These are phyloP conservation scores for Diceros bicornis DNA, from an alignment of 2,797 vertebrate species.

Conservation along the genomic window DNA sequence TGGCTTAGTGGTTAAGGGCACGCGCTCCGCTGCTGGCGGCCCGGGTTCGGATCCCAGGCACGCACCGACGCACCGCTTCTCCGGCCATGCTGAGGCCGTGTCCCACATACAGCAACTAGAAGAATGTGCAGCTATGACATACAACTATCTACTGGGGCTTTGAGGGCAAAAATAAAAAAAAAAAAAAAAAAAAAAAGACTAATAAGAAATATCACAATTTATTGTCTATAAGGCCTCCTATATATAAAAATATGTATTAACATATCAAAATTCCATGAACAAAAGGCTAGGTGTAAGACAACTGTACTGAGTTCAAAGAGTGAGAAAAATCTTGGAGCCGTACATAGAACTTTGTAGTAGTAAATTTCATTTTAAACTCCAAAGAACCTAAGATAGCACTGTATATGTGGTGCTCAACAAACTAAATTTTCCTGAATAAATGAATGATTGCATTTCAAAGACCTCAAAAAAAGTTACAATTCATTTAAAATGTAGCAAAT, in stretches of 20 bases:
- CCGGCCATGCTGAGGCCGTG: too few relatives aligned
- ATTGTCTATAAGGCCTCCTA: conserved; percentile 39
- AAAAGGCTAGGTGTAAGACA: conserved; percentile 37
- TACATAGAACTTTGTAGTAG: background rate
- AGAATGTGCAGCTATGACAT: too few relatives aligned
- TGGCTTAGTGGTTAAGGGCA: too few relatives aligned
- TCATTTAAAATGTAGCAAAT: conserved; percentile 19
- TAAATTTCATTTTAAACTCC: background rate
- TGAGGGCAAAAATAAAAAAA: too few relatives aligned
- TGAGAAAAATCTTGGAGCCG: conserved; percentile 12
- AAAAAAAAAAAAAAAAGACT: background rate
- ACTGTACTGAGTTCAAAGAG: conserved; percentile 17
- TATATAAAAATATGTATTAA: conserved; percentile 66
- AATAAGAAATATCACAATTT: conserved; percentile 56
- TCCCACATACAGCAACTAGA: too few relatives aligned
- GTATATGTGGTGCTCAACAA: background rate
- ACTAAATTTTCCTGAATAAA: conserved; percentile 37
- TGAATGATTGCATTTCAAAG: background rate
- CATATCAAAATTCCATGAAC: conserved; percentile 40
- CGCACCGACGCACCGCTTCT: too few relatives aligned
- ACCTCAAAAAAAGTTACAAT: background rate
- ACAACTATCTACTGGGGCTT: too few relatives aligned
- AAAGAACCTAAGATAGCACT: conserved; percentile 1
- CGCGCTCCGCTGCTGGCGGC: too few relatives aligned
- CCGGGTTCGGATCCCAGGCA: too few relatives aligned